Percentiles rank a stretch among this genome's conserved stretches.
These are phyloP conservation scores for Montipora capricornis DNA, from an alignment of 64 coral and sea anemone species.

Conservation along the genomic window DNA sequence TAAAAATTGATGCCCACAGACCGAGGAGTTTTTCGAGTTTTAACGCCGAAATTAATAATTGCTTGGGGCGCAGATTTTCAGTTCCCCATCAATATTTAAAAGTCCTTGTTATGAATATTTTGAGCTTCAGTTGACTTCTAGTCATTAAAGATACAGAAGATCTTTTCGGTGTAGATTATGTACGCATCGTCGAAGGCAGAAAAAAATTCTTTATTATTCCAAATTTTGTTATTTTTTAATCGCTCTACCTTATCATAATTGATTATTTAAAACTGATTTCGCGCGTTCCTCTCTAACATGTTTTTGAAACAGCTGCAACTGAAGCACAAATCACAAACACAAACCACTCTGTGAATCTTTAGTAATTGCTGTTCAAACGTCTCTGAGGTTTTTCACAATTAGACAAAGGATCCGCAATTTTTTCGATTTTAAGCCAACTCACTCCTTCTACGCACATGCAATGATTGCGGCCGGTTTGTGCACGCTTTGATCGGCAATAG, in stretches of 20 bases:
- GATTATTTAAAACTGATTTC: too few relatives aligned
- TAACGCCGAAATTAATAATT: neutral
- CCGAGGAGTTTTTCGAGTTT: neutral
- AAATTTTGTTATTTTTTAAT: neutral
- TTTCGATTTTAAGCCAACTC: neutral
- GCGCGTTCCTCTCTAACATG: neutral
- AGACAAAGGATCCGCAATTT: neutral
- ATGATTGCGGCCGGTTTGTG: neutral
- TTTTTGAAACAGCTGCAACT: slow-evolving; percentile 5
- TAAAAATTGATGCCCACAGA: neutral
- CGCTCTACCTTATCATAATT: neutral
- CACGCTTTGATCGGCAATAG: neutral
- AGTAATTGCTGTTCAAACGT: slow-evolving; percentile 19
- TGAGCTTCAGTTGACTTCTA: neutral
- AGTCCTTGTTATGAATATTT: neutral
- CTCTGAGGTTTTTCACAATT: slow-evolving; percentile 41
- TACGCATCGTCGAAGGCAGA: neutral
- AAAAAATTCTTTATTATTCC: neutral
- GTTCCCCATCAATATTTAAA: slow-evolving; percentile 20
- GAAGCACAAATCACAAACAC: neutral
- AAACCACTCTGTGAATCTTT: neutral
- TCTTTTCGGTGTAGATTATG: too few relatives aligned
- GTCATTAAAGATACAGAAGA: neutral
- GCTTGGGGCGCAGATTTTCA: neutral
- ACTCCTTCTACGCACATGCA: neutral